phyloP scores from a whole-genome alignment of 2,797 vertebrate genomes.

The Sardinella longiceps region DNA sequence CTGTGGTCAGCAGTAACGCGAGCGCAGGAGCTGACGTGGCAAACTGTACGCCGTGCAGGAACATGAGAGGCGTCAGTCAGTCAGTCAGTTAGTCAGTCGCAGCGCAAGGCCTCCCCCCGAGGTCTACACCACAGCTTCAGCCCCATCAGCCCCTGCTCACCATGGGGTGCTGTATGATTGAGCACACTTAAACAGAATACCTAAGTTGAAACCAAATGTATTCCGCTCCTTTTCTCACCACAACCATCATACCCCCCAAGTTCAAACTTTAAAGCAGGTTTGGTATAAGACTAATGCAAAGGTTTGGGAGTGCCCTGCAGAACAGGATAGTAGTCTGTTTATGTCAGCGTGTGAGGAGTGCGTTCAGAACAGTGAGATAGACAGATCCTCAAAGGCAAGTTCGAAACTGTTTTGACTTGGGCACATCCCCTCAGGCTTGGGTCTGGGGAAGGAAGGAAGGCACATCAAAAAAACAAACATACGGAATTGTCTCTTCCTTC shows the following conservation, averaged over 20 bases:
- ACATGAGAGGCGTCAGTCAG: constrained; percentile 48
- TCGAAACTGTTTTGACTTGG: constrained; percentile 37
- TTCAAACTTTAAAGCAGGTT: background rate
- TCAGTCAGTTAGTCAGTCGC: constrained; percentile 25
- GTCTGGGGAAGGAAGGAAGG: constrained; percentile 32
- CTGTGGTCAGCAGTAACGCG: constrained; percentile 65
- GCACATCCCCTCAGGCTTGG: constrained; percentile 23
- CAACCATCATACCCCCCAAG: background rate
- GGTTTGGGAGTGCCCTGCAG: background rate
- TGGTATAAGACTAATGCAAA: background rate
- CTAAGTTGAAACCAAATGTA: background rate
- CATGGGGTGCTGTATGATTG: background rate
- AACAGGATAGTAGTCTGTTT: background rate
- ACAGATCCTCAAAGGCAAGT: background rate
- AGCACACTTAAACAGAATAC: constrained; percentile 9
- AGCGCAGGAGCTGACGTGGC: constrained; percentile 69
- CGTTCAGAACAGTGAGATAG: background rate
- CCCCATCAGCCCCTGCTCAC: background rate
- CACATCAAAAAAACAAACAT: constrained; percentile 38
- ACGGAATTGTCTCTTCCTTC: constrained; percentile 26
- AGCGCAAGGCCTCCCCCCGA: constrained; percentile 1
- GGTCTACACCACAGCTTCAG: background rate
- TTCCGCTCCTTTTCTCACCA: constrained; percentile 6
- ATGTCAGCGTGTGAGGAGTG: background rate
- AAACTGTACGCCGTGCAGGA: constrained; percentile 55